Base-by-base conservation (phyloP, 2,113 vertebrate genomes). In the Myrmophylax atrothorax region DNA sequence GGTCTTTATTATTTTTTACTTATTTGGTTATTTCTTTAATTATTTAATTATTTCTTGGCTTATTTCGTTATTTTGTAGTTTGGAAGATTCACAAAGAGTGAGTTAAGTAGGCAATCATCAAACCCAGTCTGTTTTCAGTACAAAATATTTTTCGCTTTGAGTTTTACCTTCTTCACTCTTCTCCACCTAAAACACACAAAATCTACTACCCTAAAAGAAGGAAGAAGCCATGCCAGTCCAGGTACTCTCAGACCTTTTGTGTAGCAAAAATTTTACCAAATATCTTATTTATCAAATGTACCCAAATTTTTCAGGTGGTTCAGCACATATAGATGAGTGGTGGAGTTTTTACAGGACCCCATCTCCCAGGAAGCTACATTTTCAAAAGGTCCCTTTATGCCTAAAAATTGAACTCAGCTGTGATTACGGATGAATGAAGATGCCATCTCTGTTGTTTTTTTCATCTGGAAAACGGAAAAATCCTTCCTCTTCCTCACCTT, bases 291-390 rank as follows among this genome's bases (percentile, higher is more conserved):
- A 59, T 9, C 14, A 59, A 59, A 59, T 40, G 14, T 26, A 59
- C 17, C 9, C 33, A 42, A 35, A 35, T 59, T 53, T 66, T 72
- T 25, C 24, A 40, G 11, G 7, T 38, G 37, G 14, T 42, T 64
- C 29, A 40, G n/a, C 10, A 19, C 3, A 0, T 40, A 17, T 14
- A 37, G 26, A 20, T 24, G 26, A 62, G 9, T 2, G 7, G 25
- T 33, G 5, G 24, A 53, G 8, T 17, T 83, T 70, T 82, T 18
- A 50, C 28, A 52, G 17, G 16, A 52, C 6, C 5, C 10, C 6
- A 20, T 35, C 8, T 52, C 33, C 17, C 23, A 62, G 23, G 44
- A 58, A 70, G 24, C 10, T 18, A 40, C 4, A 23, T 52, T 76
- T 70, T 58, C 37, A 50, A 63, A 50, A 58, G 9, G 12, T 31